phyloP scores from a whole-genome alignment of 2,888 invertebrate species.

The Muscina levida region DNA sequence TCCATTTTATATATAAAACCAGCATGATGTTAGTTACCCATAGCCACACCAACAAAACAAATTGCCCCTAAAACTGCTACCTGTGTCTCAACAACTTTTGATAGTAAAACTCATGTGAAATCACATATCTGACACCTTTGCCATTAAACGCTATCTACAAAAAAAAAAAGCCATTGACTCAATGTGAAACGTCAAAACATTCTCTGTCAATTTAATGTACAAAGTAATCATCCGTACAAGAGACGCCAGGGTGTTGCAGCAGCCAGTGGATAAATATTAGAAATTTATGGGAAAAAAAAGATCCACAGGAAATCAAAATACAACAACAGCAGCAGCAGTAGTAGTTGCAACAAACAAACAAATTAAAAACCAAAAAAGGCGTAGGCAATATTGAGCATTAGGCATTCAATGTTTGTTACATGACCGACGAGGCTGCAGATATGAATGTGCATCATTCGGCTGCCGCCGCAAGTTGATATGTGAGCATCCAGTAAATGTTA shows the following conservation, averaged over 20 bases:
- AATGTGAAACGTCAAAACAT: conserved; percentile 22
- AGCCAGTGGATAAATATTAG: conserved; percentile 7
- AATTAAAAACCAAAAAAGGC: conserved; percentile 38
- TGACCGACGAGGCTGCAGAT: conserved; percentile 36
- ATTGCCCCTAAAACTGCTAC: too few species aligned
- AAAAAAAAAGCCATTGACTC: not conserved
- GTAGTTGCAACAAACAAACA: conserved; percentile 46
- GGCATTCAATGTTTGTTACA: conserved; percentile 43
- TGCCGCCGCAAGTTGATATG: conserved; percentile 7
- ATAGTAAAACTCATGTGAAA: not conserved
- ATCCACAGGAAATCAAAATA: conserved; percentile 55
- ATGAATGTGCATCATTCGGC: too few species aligned
- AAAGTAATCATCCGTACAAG: conserved; percentile 11
- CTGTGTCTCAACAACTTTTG: too few species aligned
- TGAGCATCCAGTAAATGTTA: conserved; percentile 48
- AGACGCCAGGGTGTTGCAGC: not conserved
- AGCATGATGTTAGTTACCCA: too few species aligned
- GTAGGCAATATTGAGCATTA: conserved; percentile 43
- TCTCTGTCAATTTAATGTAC: conserved; percentile 43
- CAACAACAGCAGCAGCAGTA: conserved; percentile 1
- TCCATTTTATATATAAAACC: too few species aligned
- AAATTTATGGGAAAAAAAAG: conserved; percentile 36
- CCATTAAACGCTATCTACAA: not conserved
- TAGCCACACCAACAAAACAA: too few species aligned
- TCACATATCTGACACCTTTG: conserved; percentile 34